Evolutionary conservation across 2,888 invertebrate genomes (phyloP), one percentile per base, ranked within the genome.

Genomic region (Coenonympha arcania): DNA sequence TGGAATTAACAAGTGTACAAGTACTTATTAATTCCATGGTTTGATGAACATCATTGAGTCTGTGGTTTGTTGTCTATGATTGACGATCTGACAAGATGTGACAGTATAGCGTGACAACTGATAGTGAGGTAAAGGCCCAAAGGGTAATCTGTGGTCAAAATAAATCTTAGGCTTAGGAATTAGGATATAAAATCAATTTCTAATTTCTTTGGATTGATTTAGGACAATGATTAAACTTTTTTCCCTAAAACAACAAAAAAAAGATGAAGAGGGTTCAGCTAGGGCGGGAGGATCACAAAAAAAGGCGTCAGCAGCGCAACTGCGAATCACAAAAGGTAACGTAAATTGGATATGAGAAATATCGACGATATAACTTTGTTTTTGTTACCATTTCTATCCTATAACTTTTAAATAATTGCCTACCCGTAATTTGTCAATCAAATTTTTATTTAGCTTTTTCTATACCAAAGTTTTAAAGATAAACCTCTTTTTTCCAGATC

Each of bases 211-310:
- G 68, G 75, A 79, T 76, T 76, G 78, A 76, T 64, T 73, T 81
- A 85, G 77, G 79, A 86, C 76, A 79, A 98, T 98, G 98, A 97
- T 98, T 83, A 98, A 97, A 90, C 90, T 98, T 87, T 98, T 98
- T 90, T 96, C 98, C 64, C 88, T 98, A 76, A 98, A 98, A 88
- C 96, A 98, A 89, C 96, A 98, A 88, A 96, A 97, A 89, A 98
- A 98, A 89, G 97, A 98, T 90, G 97, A 95, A 72, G 95, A 95
- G 81, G 91, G 93, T 65, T 90, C 90, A 58, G 76, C 88, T 55
- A 76, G 87, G 70, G 82, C 84, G 57, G 87, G 86, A 54, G 85
- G 85, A 61, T 93, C 94, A 65, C 94, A 94, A 81, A 95, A 97
- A 87, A 96, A 96, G 84, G 95, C 96, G 60, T 96, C 97, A 61